Conservation (phyloP, 2,797 vertebrate species). For the Brachyalestes nurse region DNA sequence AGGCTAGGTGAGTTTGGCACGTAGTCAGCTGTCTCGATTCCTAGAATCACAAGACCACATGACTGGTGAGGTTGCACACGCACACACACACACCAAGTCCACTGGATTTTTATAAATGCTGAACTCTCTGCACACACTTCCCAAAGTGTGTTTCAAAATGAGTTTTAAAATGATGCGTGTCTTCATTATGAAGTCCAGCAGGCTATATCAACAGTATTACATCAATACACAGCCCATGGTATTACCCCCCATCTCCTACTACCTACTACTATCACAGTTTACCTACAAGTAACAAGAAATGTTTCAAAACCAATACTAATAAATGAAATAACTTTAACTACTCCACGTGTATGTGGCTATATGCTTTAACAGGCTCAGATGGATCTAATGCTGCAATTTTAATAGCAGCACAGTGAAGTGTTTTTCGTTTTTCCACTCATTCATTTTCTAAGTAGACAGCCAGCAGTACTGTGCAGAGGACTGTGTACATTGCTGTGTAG, state of each 20-base stretch:
- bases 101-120: neutral
- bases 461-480: too few relatives aligned
- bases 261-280: neutral
- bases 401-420: too few relatives aligned
- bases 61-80: neutral
- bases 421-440: too few relatives aligned
- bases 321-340: neutral
- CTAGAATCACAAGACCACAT: constrained; percentile 37
- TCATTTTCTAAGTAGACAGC: too few relatives aligned
- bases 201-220: constrained; percentile 68
- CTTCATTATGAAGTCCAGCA: constrained; percentile 54
- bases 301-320: neutral
- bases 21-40: constrained; percentile 52
- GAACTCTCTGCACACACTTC: constrained; percentile 18
- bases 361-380: neutral
- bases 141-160: constrained; percentile 4
- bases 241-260: neutral
- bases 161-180: neutral
- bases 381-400: too few relatives aligned
- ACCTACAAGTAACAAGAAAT: neutral
- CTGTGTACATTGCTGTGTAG: too few relatives aligned
- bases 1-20: constrained; percentile 44
- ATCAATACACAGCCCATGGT: constrained; percentile 57
- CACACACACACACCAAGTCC: neutral
- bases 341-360: neutral